Conservation (phyloP, 2,797 vertebrate species). For the Corythornis leucogaster region DNA sequence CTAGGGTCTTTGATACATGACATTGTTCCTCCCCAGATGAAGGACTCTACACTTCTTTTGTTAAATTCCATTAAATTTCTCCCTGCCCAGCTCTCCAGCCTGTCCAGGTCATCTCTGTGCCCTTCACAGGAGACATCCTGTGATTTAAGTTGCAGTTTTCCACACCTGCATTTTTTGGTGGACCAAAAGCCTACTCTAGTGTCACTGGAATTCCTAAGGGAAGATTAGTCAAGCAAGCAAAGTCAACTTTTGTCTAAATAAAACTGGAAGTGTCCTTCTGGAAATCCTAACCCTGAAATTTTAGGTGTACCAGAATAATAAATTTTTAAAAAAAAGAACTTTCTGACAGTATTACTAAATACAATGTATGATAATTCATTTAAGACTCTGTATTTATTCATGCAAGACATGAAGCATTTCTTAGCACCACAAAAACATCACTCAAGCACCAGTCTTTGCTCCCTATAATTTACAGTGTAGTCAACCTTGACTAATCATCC, state of each 20-base stretch:
- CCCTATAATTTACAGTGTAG: not conserved
- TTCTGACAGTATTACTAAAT: not conserved
- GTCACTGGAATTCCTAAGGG: not conserved
- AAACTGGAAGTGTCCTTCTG: not conserved
- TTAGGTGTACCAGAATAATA: not conserved
- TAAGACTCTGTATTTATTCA: not conserved
- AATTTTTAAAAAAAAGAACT: not conserved
- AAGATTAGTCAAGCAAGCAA: not conserved
- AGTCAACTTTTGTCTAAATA: not conserved
- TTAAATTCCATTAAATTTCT: too few species aligned
- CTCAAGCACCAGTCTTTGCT: not conserved
- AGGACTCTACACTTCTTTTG: too few species aligned
- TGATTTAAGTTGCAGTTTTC: not conserved
- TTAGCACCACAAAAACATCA: constrained; percentile 3
- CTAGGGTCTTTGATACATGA: too few species aligned
- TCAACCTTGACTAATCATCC: not conserved
- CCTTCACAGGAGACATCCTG: not conserved
- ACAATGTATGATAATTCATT: not conserved
- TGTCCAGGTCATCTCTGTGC: not conserved
- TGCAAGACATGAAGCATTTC: constrained; percentile 22
- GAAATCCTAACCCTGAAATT: not conserved
- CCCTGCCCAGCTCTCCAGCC: too few species aligned
- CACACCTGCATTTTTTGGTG: not conserved
- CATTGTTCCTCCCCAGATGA: too few species aligned
- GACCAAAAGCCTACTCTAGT: not conserved